These are phyloP conservation scores for Zeugodacus cucurbitae DNA, from an alignment of 1,140 invertebrate genomes.

Conservation along the genomic window DNA sequence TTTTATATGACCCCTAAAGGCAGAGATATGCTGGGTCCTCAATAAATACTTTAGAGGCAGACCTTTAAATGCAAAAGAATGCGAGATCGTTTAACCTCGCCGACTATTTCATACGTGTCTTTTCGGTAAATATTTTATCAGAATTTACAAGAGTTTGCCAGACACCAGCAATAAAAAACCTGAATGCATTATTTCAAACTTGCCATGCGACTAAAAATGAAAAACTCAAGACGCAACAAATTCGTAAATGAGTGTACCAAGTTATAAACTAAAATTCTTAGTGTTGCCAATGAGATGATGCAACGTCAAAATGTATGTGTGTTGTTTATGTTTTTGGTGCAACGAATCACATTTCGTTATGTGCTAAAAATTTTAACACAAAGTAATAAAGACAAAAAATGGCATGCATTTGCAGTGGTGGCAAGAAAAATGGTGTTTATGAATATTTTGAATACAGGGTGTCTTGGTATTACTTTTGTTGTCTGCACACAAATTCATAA, in stretches of 20 bases:
- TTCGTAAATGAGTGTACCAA: not conserved
- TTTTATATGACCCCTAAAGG: too few species aligned
- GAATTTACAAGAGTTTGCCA: too few species aligned
- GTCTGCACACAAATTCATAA: too few species aligned
- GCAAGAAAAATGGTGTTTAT: not conserved
- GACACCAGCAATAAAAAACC: not conserved
- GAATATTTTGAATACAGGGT: not conserved
- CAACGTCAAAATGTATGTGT: not conserved
- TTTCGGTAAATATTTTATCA: too few species aligned
- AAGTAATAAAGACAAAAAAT: not conserved
- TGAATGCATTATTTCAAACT: not conserved
- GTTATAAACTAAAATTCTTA: not conserved
- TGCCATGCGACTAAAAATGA: not conserved
- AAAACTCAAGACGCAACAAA: not conserved
- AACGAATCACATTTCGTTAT: conserved; percentile 12
- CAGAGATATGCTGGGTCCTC: too few species aligned
- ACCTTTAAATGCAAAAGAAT: too few species aligned
- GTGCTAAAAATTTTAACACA: not conserved
- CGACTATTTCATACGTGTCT: too few species aligned
- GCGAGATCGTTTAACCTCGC: too few species aligned
- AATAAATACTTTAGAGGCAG: too few species aligned
- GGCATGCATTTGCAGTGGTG: not conserved
- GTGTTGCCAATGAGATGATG: not conserved
- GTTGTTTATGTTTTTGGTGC: not conserved
- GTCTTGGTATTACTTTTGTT: too few species aligned